Evolutionary conservation across 2,797 vertebrate genomes (phyloP).

Genomic region (Myripristis murdjan): DNA sequence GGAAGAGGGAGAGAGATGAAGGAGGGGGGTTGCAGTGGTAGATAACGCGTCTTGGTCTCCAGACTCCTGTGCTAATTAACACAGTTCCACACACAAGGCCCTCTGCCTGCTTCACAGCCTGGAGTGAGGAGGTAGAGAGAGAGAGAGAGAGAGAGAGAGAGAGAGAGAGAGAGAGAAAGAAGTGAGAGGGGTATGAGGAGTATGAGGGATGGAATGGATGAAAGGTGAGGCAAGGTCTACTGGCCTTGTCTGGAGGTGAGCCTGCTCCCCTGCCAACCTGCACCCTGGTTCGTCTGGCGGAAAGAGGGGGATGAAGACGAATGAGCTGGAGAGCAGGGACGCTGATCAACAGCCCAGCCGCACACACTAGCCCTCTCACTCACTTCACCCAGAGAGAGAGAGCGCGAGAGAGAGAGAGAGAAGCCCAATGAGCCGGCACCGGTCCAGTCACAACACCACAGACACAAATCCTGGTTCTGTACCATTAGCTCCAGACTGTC

Average conservation of each 20-base stretch:
- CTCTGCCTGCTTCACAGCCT: slow-evolving; percentile 64
- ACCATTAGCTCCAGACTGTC: slow-evolving; percentile 80
- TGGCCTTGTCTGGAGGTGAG: slow-evolving; percentile 87
- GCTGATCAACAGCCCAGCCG: slow-evolving; percentile 70
- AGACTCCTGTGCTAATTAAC: slow-evolving; percentile 86
- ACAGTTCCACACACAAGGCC: slow-evolving; percentile 76
- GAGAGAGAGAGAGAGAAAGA: slow-evolving; percentile 14
- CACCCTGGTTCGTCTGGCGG: slow-evolving; percentile 62
- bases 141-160: slow-evolving; percentile 23
- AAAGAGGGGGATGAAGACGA: slow-evolving; percentile 74
- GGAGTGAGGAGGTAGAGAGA: slow-evolving; percentile 59
- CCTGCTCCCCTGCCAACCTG: slow-evolving; percentile 57
- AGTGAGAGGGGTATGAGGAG: slow-evolving; percentile 15
- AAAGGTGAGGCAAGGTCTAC: slow-evolving; percentile 72
- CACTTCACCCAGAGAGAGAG: slow-evolving; percentile 56
- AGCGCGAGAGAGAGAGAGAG: slow-evolving; percentile 35
- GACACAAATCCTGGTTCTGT: slow-evolving; percentile 83
- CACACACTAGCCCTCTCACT: slow-evolving; percentile 63
- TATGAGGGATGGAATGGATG: slow-evolving; percentile 54
- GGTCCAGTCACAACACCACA: slow-evolving; percentile 77
- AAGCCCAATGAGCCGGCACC: slow-evolving; percentile 76
- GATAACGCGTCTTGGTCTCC: slow-evolving; percentile 80
- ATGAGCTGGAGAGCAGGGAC: slow-evolving; percentile 67
- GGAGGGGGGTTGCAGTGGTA: slow-evolving; percentile 55
- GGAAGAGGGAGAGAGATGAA: not conserved